Conservation (phyloP, 2,797 vertebrate species). For the Cygnus olor region DNA sequence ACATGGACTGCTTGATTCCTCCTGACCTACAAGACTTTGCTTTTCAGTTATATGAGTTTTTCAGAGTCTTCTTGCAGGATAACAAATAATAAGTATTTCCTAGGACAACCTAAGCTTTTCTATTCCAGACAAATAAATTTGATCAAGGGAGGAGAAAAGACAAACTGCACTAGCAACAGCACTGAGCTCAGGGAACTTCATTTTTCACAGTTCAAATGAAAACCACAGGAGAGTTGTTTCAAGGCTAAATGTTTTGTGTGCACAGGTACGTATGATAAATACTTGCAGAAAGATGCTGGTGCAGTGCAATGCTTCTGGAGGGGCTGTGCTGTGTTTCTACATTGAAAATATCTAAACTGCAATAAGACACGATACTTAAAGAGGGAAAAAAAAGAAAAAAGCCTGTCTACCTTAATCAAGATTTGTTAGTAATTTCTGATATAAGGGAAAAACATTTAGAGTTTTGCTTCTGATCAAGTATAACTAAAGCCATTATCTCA, state of each 20-base stretch:
- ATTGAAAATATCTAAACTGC: neutral
- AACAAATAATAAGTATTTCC: neutral
- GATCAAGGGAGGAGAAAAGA: constrained; percentile 2
- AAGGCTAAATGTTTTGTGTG: constrained; percentile 22
- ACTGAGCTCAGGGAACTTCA: neutral
- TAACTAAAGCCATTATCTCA: neutral
- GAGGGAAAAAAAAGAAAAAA: neutral
- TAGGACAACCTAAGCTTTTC: neutral
- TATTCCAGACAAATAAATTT: neutral
- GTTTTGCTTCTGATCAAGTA: neutral
- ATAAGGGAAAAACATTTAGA: neutral
- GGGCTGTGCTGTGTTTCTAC: neutral
- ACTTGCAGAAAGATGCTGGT: neutral
- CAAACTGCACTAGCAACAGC: neutral
- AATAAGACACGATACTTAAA: neutral
- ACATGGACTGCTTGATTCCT: neutral
- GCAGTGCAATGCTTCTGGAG: neutral
- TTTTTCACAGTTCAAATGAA: neutral
- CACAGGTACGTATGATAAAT: neutral
- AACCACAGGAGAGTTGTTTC: neutral
- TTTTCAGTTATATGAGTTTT: neutral
- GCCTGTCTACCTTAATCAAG: neutral
- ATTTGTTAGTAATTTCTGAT: neutral
- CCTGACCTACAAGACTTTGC: neutral
- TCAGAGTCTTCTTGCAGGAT: neutral